Evolutionary conservation across 2,888 invertebrate species (phyloP).

Genomic region (Pecten maximus): DNA sequence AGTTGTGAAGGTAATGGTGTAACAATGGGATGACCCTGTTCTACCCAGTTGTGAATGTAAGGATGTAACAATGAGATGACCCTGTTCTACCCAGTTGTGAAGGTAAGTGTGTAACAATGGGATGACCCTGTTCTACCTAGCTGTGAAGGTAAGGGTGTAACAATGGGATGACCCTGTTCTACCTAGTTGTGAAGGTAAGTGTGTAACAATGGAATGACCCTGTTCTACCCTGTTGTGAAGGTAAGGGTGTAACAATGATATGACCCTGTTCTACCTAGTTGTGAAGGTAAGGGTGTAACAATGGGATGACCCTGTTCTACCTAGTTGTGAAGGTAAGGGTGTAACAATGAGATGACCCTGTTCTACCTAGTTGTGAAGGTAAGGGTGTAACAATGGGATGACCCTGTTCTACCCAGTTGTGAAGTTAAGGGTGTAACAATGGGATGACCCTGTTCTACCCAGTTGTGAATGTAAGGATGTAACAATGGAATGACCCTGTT

Average conservation of each 20-base stretch:
- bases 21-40: background rate
- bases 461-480: conserved; percentile 68
- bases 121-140: background rate
- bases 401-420: conserved; percentile 61
- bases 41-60: too few relatives aligned
- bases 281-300: conserved; percentile 68
- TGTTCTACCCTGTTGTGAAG: conserved; percentile 63
- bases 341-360: conserved; percentile 60
- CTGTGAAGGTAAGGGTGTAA: too few relatives aligned
- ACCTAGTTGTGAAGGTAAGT: too few relatives aligned
- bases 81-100: background rate
- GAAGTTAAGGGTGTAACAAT: conserved; percentile 66
- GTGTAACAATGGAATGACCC: conserved; percentile 58
- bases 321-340: conserved; percentile 68
- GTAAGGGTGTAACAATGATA: conserved; percentile 67
- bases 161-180: background rate
- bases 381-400: conserved; percentile 62
- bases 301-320: conserved; percentile 61
- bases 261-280: conserved; percentile 59
- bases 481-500: conserved; percentile 60
- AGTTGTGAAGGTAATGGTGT: too few relatives aligned
- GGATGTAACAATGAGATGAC: background rate
- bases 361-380: conserved; percentile 67
- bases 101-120: too few relatives aligned
- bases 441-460: conserved; percentile 61